Evolutionary conservation across 2,113 vertebrate species (phyloP), one percentile per base, ranked within the genome.

Genomic region (Saccopteryx bilineata): DNA sequence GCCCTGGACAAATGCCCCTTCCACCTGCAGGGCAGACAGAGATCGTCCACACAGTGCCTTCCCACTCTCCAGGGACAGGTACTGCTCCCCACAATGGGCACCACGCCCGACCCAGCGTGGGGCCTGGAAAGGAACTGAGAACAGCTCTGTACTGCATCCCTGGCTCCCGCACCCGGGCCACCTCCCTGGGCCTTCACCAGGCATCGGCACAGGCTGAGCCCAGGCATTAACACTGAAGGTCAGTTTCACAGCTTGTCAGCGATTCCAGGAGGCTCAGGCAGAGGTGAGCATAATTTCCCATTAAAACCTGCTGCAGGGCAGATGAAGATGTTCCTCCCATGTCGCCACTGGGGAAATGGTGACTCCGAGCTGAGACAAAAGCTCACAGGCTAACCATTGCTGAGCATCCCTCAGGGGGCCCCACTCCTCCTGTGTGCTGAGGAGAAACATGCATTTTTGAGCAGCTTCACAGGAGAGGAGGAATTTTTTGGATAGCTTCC

Each of bases 1-100:
- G 52, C 99, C 99, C 98, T 99, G 99, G 87, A 99, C 98, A 97
- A 99, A 99, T 0, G 96, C 99, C 28, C 99, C 99, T 97, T 99
- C 99, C 78, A 99, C 98, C 99, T 99, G 93, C 48, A 97, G 21
- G 95, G 92, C 46, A 86, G 63, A 93, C 0, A 1, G 66, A 72
- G 5, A 85, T 15, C 12, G 5, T 8, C 18, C 15, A 33, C 14
- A 76, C 39, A 26, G 23, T 21, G 60, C 39, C 31, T 60, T 6
- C 58, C 1, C 10, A 26, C 18, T 15, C 28, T 18, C 72, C 46
- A 26, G 68, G 61, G 48, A 83, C 21, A 31, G 39, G 52, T 2
- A 21, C 31, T 58, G 23, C 52, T 74, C 65, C 33, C 68, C 72
- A 21, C 31, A 12, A 1, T 0, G 6, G 31, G 56, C 12, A 2